Conservation (phyloP, 2,113 vertebrate genomes). For the Plestiodon gilberti region DNA sequence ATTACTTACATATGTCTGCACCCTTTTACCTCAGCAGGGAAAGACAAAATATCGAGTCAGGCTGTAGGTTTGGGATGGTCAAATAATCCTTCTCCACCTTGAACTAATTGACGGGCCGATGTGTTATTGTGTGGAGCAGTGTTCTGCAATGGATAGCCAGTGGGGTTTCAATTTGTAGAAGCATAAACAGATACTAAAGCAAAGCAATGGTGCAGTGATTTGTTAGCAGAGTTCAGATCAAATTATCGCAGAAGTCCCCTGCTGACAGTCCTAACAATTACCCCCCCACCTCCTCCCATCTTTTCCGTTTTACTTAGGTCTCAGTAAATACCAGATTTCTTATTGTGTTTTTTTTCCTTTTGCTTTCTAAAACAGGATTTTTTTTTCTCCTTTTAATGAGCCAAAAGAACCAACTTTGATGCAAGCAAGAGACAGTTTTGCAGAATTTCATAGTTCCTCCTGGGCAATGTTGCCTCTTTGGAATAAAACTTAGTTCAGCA, state of each 20-base stretch:
- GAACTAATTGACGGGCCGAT: slow-evolving; percentile 95
- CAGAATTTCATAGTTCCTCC: background rate
- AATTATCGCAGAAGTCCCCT: slow-evolving; percentile 96
- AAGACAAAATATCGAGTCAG: slow-evolving; percentile 95
- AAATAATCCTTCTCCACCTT: slow-evolving; percentile 97
- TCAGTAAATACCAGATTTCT: slow-evolving; percentile 87
- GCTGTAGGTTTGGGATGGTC: slow-evolving; percentile 85
- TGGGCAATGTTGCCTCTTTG: background rate
- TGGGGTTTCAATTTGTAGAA: slow-evolving; percentile 99
- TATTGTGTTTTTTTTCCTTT: slow-evolving; percentile 84
- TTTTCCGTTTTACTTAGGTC: slow-evolving; percentile 89
- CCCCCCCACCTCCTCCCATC: slow-evolving; percentile 76
- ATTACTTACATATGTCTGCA: slow-evolving; percentile 99
- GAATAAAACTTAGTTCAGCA: background rate
- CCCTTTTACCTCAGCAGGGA: slow-evolving; percentile 93
- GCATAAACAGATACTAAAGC: slow-evolving; percentile 99
- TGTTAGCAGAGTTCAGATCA: slow-evolving; percentile 97
- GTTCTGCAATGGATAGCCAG: slow-evolving; percentile 84
- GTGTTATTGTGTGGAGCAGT: slow-evolving; percentile 82
- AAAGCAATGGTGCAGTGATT: slow-evolving; percentile 93
- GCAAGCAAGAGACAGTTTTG: background rate
- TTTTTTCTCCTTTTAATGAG: background rate
- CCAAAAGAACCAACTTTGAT: background rate
- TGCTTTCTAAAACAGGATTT: background rate
- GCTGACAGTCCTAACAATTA: slow-evolving; percentile 91